Evolutionary conservation across 2,797 vertebrate genomes (phyloP), one percentile per base, ranked within the genome.

Genomic region (Schizopygopsis pylzovi): DNA sequence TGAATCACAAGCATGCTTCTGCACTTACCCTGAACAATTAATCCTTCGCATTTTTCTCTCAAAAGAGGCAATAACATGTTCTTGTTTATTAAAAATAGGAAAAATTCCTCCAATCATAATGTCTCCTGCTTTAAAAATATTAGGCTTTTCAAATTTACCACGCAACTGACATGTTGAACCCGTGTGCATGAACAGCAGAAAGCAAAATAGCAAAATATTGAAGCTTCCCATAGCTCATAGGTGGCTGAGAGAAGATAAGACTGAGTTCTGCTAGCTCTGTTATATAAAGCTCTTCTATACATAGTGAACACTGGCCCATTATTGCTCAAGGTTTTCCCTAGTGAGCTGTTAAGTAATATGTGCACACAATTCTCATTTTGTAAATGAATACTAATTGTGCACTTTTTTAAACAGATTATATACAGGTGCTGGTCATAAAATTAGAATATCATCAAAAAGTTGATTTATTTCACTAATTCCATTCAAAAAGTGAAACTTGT

Each of bases 71-170:
- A 85, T 86, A 43, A 68, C 88, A 72, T 84, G 63, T 39, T 94
- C 84, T 59, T 96, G 93, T 92, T 95, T 95, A 89, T 93, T 94
- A 28, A 91, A 95, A 90, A 96, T 76, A 0, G 95, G 95, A 63
- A 95, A 96, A 90, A 96, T 95, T 1, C 95, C 95, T n/a, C 94
- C 95, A 0, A 95, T 93, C 92, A 94, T 94, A 56, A 96, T 89
- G 56, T 95, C 92, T 59, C 95, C 95, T 39, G 85, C 65, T 81
- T 92, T 92, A 63, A 91, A 93, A 77, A 95, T 90, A 82, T 91
- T 89, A 37, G 88, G 89, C 93, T 94, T 93, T 45, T 91, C 76
- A 87, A 95, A 95, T 41, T 85, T 91, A 45, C 87, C 86, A 0
- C 93, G 75, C 2, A 91, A 61, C 39, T 93, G 90, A 89, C 95